Evolutionary conservation across 2,888 invertebrate species (phyloP).

Genomic region (Arctia plantaginis): DNA sequence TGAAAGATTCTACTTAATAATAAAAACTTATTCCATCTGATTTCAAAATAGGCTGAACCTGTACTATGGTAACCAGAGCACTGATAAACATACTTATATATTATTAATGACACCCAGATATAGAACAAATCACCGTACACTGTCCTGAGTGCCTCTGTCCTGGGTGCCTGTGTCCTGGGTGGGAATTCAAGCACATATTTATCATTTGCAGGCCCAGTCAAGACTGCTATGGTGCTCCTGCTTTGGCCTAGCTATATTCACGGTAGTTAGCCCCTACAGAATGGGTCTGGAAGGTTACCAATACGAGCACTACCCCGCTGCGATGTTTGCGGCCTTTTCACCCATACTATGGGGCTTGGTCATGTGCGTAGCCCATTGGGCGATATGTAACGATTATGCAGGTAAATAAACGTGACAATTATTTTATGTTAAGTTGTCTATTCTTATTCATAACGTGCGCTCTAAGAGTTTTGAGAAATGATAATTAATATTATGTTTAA

Average conservation of each 20-base stretch:
- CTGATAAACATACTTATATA: no score
- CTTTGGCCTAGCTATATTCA: conserved; percentile 70
- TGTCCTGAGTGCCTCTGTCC: no score
- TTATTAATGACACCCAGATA: no score
- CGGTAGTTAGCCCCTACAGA: conserved; percentile 83
- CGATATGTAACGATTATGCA: conserved; percentile 82
- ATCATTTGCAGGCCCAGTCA: conserved; percentile 68
- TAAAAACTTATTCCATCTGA: no score
- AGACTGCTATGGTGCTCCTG: conserved; percentile 75
- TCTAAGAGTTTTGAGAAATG: not conserved
- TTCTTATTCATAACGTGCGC: no score
- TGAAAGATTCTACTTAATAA: no score
- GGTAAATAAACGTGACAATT: conserved; percentile 65
- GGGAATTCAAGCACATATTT: not conserved
- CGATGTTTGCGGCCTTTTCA: conserved; percentile 85
- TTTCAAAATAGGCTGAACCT: no score
- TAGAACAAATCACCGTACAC: no score
- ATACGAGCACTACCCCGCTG: conserved; percentile 82
- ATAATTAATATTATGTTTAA: not conserved
- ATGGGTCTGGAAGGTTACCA: conserved; percentile 83
- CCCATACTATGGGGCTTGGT: conserved; percentile 87
- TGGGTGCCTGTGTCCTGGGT: no score
- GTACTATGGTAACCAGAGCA: no score
- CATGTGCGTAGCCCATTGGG: conserved; percentile 83
- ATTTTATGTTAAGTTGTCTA: not conserved